Conservation (phyloP, 2,113 vertebrate species). For the Pomatorhinus ruficollis region DNA sequence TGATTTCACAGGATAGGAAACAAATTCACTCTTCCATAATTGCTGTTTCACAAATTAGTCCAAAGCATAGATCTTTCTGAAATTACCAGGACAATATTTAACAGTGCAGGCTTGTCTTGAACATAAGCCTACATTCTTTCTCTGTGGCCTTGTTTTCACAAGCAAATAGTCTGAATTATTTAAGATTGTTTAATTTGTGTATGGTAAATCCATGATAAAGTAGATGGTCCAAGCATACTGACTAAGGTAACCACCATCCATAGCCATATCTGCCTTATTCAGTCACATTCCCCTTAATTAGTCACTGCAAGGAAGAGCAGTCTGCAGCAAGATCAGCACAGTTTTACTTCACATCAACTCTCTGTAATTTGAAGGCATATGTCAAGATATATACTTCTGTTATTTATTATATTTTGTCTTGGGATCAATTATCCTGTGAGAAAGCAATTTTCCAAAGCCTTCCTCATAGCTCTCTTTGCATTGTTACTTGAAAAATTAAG, state of each 20-base stretch:
- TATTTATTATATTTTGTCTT: background rate
- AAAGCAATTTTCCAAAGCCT: background rate
- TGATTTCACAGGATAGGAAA: background rate
- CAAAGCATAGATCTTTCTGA: background rate
- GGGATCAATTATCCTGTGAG: background rate
- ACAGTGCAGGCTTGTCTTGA: background rate
- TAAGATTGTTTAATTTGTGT: background rate
- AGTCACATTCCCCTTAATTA: background rate
- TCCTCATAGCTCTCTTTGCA: background rate
- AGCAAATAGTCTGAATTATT: background rate
- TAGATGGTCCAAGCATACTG: background rate
- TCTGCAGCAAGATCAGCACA: background rate
- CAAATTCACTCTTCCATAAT: background rate
- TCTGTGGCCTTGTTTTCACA: background rate
- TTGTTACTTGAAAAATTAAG: background rate
- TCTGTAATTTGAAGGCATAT: background rate
- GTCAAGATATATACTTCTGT: background rate
- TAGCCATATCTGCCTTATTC: background rate
- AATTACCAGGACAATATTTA: background rate
- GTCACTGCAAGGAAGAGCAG: background rate
- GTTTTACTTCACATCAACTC: background rate
- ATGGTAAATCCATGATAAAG: background rate
- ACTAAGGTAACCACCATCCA: background rate
- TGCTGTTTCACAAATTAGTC: background rate
- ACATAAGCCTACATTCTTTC: background rate